phyloP scores from a whole-genome alignment of 2,113 vertebrate species.

The Barnardius zonarius region DNA sequence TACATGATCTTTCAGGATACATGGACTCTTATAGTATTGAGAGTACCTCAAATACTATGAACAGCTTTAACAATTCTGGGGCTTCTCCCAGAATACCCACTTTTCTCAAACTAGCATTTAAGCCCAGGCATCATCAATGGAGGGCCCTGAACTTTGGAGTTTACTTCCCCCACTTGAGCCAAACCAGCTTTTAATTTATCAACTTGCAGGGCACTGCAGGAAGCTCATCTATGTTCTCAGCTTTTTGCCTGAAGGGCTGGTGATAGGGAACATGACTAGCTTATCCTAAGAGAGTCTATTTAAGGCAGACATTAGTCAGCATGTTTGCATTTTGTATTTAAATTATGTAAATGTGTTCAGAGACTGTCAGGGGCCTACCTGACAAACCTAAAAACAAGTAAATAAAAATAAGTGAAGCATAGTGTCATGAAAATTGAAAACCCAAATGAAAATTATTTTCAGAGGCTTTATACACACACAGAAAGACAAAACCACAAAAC shows the following conservation, averaged over 20 bases:
- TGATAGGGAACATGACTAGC: conserved; percentile 48
- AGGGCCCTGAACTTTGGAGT: background rate
- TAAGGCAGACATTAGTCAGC: conserved; percentile 71
- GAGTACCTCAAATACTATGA: background rate
- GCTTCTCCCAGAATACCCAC: background rate
- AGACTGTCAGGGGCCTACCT: background rate
- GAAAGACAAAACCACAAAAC: background rate
- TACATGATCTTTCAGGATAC: background rate
- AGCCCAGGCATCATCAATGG: background rate
- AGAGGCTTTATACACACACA: background rate
- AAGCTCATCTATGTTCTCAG: conserved; percentile 22
- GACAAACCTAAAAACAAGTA: background rate
- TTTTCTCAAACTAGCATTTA: background rate
- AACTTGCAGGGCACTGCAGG: background rate
- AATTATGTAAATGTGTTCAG: conserved; percentile 69
- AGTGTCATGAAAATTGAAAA: background rate
- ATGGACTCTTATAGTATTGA: background rate
- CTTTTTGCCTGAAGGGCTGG: conserved; percentile 52
- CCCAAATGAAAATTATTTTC: background rate
- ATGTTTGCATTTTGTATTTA: conserved; percentile 68
- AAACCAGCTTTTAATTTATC: background rate
- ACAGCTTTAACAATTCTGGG: background rate
- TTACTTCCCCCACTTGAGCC: background rate
- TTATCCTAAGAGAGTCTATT: conserved; percentile 65
- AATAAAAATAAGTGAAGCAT: background rate